Base-by-base conservation (phyloP, 1,140 invertebrate species). In the Papilio polytes region DNA sequence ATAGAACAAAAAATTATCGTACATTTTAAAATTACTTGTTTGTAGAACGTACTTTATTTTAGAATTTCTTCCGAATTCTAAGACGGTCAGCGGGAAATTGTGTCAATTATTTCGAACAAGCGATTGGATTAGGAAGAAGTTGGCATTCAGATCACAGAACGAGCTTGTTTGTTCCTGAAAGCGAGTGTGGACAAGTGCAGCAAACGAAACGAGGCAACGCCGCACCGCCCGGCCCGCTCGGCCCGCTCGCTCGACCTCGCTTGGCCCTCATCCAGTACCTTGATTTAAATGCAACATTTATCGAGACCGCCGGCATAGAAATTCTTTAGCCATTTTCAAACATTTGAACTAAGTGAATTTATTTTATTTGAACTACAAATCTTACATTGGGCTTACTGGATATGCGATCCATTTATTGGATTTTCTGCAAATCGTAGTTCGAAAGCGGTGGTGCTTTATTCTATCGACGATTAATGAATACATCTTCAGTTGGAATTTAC, bases 101-200 rank as follows among this genome's bases (percentile, higher is more conserved):
- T 78, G 77, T 78, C 77, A 78, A 78, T 78, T 78, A 78, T 78
- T 78, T 78, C 66, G 31, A 78, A 78, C 56, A 78, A 63, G 77
- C 53, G 77, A 78, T 78, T 78, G 77, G 77, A 78, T 78, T 78
- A 78, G 77, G 77, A 63, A 66, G 77, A 22, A 78, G 77, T 88
- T 86, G 80, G 78, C 82, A 92, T 91, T 91, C 91, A 80, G 83
- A 86, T 87, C 89, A 89, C 88, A 90, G 83, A 86, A 84, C 82
- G 83, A 83, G 87, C 87, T 91, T 91, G 90, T 93, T 93, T 92
- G 89, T 89, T 87, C 85, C 84, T 89, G 87, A 89, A 89, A 91
- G 85, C 88, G 87, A 89, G 88, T 89, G 86, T 88, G 88, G 86
- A 88, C 89, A 91, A 92, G 86, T 87, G 85, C 85, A 87, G 86